A percentile compares a stretch with the other conserved stretches of the same genome.
These are phyloP conservation scores for Sthenelais limicola DNA, from an alignment of 2,888 invertebrate genomes.

Conservation along the genomic window DNA sequence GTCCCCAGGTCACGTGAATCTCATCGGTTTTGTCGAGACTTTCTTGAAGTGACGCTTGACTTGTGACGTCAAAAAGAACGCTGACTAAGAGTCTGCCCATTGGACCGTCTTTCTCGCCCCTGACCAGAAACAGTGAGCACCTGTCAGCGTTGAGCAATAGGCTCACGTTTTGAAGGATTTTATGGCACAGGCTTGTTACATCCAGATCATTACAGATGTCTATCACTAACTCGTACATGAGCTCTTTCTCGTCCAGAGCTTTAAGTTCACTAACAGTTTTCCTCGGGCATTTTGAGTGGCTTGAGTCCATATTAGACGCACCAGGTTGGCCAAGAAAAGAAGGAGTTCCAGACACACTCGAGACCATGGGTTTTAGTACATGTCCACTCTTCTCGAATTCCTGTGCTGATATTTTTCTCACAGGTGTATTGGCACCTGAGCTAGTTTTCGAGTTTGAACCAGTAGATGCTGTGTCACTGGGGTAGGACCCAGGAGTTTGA, in stretches of 20 bases:
- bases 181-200: slow-evolving; percentile 69
- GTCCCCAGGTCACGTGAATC: slow-evolving; percentile 75
- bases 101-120: slow-evolving; percentile 71
- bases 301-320: slow-evolving; percentile 38
- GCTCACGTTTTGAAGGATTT: slow-evolving; percentile 70
- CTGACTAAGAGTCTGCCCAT: slow-evolving; percentile 76
- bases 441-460: slow-evolving; percentile 79
- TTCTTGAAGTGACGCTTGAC: slow-evolving; percentile 80
- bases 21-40: slow-evolving; percentile 90
- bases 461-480: slow-evolving; percentile 58
- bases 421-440: slow-evolving; percentile 93
- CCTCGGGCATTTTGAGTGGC: slow-evolving; percentile 68
- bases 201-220: slow-evolving; percentile 72
- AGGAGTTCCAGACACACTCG: slow-evolving; percentile 89
- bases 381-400: slow-evolving; percentile 93
- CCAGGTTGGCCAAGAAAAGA: slow-evolving; percentile 81
- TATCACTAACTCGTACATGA: slow-evolving; percentile 71
- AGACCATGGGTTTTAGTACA: slow-evolving; percentile 90
- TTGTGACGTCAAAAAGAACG: slow-evolving; percentile 69
- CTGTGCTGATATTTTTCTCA: slow-evolving; percentile 93
- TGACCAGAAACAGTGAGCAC: slow-evolving; percentile 71
- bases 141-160: slow-evolving; percentile 69
- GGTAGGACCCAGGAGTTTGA: slow-evolving; percentile 36
- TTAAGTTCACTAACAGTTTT: slow-evolving; percentile 75
- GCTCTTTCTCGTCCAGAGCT: slow-evolving; percentile 68